Evolutionary conservation across 2,888 invertebrate genomes (phyloP).

Genomic region (Euplagia quadripunctaria): DNA sequence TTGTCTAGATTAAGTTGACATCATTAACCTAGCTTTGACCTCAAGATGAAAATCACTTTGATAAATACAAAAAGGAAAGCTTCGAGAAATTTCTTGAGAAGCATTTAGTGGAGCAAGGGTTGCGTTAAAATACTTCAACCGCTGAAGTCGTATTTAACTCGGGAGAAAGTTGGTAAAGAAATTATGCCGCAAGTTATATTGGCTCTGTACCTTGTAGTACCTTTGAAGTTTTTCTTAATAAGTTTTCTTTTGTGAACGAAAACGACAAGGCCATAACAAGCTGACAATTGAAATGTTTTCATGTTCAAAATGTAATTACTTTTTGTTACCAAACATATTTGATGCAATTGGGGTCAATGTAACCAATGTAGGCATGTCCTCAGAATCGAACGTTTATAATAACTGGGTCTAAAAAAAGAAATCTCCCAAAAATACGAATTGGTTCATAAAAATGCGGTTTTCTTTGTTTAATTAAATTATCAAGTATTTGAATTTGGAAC

Average conservation of each 20-base stretch:
- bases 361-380: not conserved
- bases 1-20: not conserved
- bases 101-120: slow-evolving; percentile 3
- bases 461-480: too few relatives aligned
- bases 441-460: too few relatives aligned
- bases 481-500: too few relatives aligned
- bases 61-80: slow-evolving; percentile 4
- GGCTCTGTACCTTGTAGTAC: not conserved
- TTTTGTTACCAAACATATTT: not conserved
- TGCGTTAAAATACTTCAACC: not conserved
- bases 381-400: not conserved
- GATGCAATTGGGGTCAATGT: not conserved
- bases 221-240: not conserved
- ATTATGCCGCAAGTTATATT: not conserved
- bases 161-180: not conserved
- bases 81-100: slow-evolving; percentile 13
- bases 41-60: slow-evolving; percentile 10
- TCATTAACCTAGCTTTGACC: not conserved
- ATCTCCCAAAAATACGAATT: too few relatives aligned
- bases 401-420: not conserved
- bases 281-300: not conserved
- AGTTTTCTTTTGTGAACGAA: slow-evolving; percentile 4
- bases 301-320: not conserved
- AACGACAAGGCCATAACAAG: not conserved
- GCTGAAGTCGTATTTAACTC: not conserved